A percentile compares a stretch with the other conserved stretches of the same genome.
These are phyloP conservation scores for Bufo gargarizans DNA, from an alignment of 2,113 vertebrate species.

Conservation along the genomic window DNA sequence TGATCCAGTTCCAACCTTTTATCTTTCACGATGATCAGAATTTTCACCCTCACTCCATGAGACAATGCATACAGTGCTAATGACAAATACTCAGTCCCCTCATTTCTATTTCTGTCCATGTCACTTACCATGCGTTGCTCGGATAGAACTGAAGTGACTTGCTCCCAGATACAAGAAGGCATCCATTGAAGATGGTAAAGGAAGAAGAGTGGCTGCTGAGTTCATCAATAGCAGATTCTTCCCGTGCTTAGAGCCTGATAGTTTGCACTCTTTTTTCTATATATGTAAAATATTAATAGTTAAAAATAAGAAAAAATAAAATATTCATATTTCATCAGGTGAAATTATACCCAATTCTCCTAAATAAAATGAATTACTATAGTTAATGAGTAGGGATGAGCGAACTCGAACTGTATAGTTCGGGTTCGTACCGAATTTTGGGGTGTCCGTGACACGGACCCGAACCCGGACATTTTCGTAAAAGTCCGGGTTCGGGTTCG, in stretches of 20 bases:
- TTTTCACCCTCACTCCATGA: not conserved
- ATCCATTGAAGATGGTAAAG: slow-evolving; percentile 75
- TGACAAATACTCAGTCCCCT: not conserved
- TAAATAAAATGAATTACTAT: too few relatives aligned
- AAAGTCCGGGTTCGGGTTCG: too few relatives aligned
- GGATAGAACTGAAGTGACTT: slow-evolving; percentile 68
- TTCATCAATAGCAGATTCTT: slow-evolving; percentile 89
- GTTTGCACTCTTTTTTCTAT: slow-evolving; percentile 55
- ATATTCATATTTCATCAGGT: not conserved
- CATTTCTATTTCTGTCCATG: not conserved
- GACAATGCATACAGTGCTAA: not conserved
- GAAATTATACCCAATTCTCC: not conserved
- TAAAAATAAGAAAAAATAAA: not conserved
- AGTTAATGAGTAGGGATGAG: too few relatives aligned
- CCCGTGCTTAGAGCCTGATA: slow-evolving; percentile 76
- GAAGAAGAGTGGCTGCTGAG: slow-evolving; percentile 69
- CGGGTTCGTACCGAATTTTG: too few relatives aligned
- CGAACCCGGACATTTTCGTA: too few relatives aligned
- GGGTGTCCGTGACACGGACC: too few relatives aligned
- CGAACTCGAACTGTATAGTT: too few relatives aligned
- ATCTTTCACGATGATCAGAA: not conserved
- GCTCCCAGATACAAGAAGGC: slow-evolving; percentile 79
- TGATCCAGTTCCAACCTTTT: not conserved
- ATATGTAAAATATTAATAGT: not conserved
- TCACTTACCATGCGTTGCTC: slow-evolving; percentile 73